phyloP scores from a whole-genome alignment of 2,888 invertebrate genomes.

The Phragmatobia fuliginosa region DNA sequence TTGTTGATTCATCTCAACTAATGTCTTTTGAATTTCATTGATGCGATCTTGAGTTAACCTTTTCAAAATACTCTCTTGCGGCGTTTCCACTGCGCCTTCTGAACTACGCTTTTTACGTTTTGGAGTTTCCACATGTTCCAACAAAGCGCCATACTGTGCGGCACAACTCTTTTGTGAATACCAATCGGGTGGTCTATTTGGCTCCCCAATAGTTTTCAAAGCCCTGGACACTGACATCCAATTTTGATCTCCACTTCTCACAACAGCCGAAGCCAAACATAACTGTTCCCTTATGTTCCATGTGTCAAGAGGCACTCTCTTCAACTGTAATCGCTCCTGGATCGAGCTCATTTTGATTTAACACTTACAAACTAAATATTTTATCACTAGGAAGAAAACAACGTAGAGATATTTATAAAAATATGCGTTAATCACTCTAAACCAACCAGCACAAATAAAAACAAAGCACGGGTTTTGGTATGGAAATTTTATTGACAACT shows the following conservation, averaged over 20 bases:
- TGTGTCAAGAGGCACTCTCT: conserved; percentile 91
- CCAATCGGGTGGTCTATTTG: conserved; percentile 93
- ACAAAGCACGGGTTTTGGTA: no score
- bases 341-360: conserved; percentile 74
- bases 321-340: conserved; percentile 84
- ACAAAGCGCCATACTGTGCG: conserved; percentile 93
- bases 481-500: not conserved
- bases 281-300: conserved; percentile 95
- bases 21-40: conserved; percentile 90
- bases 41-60: conserved; percentile 92
- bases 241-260: conserved; percentile 95
- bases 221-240: conserved; percentile 96
- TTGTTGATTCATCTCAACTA: conserved; percentile 90
- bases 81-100: conserved; percentile 87
- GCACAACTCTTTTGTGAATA: conserved; percentile 95
- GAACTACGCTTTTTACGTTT: conserved; percentile 93
- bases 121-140: conserved; percentile 94
- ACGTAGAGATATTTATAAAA: not conserved
- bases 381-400: not conserved
- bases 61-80: conserved; percentile 92
- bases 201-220: conserved; percentile 91
- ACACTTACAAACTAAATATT: not conserved
- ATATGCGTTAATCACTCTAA: not conserved
- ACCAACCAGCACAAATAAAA: not conserved
- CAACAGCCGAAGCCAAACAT: conserved; percentile 94